phyloP scores from a whole-genome alignment of 1,140 invertebrate species.

The Saccostrea glomerata region DNA sequence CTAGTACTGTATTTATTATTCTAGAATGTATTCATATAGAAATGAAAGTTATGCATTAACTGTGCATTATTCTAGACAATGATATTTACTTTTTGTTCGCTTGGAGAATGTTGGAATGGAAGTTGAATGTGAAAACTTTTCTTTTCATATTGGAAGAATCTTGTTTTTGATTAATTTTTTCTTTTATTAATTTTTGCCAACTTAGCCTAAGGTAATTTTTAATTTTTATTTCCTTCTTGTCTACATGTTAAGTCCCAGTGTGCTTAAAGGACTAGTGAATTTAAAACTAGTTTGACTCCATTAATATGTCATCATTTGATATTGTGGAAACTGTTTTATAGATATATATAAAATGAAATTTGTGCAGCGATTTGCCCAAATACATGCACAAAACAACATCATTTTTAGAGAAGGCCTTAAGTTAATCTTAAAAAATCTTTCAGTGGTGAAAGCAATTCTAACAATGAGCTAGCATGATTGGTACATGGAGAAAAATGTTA shows the following conservation, averaged over 20 bases:
- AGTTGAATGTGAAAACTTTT: background rate
- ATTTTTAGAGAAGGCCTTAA: no score
- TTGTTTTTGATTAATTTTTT: background rate
- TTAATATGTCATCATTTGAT: background rate
- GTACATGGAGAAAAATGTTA: background rate
- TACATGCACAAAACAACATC: no score
- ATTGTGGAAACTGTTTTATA: no score
- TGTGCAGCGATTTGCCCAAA: no score
- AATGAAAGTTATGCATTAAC: background rate
- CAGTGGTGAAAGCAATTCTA: conserved; percentile 4
- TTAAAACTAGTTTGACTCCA: background rate
- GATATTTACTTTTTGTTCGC: background rate
- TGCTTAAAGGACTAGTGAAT: background rate
- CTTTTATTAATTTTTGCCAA: background rate
- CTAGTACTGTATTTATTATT: background rate
- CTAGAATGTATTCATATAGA: background rate
- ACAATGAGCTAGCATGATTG: conserved; percentile 7
- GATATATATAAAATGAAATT: no score
- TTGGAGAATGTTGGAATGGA: background rate
- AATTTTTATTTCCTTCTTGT: background rate
- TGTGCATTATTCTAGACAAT: background rate
- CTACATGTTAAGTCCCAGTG: background rate
- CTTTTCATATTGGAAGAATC: background rate
- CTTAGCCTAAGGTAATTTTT: background rate
- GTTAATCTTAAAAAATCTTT: background rate